Percentiles rank a stretch among this genome's conserved stretches.
Evolutionary conservation across 2,113 vertebrate species (phyloP).

Genomic region (Oreocharis arfaki): DNA sequence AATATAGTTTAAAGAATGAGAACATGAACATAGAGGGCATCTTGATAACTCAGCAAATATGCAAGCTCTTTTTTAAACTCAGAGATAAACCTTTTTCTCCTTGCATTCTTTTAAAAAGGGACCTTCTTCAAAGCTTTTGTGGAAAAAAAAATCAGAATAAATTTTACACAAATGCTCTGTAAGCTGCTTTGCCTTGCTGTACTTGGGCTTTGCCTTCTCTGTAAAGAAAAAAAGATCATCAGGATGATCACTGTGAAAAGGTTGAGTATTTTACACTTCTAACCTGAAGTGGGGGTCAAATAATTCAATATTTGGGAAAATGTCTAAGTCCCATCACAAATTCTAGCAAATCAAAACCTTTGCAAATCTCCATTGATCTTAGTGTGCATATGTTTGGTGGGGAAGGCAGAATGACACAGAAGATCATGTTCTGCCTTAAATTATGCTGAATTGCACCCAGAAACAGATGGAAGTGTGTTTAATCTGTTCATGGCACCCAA

Average conservation of each 20-base stretch:
- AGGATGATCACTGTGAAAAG: background rate
- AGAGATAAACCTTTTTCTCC: constrained; percentile 9
- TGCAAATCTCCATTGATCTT: background rate
- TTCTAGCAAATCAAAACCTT: background rate
- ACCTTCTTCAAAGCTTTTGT: constrained; percentile 6
- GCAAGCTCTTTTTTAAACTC: background rate
- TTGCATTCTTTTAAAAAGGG: background rate
- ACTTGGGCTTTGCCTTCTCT: background rate
- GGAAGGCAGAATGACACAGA: background rate
- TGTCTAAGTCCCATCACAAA: background rate
- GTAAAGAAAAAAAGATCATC: background rate
- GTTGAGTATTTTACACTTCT: background rate
- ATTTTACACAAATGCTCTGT: background rate
- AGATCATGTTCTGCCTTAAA: background rate
- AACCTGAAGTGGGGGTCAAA: background rate
- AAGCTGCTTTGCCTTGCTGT: background rate
- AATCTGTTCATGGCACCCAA: background rate
- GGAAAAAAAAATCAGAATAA: background rate
- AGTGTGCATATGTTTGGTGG: no score
- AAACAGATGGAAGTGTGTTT: background rate
- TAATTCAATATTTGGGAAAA: background rate
- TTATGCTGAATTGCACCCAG: background rate
- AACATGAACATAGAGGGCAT: constrained; percentile 12
- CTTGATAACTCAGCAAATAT: constrained; percentile 34
- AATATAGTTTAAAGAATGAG: constrained; percentile 52